Evolutionary conservation across 2,797 vertebrate species (phyloP), one percentile per base, ranked within the genome.

Genomic region (Psittacula echo): DNA sequence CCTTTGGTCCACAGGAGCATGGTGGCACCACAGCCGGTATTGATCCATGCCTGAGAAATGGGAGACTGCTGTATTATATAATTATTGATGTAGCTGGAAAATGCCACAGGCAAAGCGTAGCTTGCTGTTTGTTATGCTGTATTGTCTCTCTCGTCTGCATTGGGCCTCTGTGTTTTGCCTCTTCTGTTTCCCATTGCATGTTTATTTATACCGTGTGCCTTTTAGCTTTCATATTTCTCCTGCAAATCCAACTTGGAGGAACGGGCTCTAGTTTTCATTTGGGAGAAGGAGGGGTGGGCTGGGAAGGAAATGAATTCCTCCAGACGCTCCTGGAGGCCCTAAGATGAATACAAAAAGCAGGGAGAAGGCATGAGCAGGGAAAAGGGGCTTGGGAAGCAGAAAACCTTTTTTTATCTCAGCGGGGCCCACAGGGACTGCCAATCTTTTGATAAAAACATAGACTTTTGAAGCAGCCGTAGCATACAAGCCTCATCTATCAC

Each of bases 201-300:
- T 98, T 98, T 98, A 98, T 98, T 98, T 98, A 98, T 98, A 97
- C 91, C 5, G 23, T 83, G 92, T 96, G 95, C 94, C 94, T 97
- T 98, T 98, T 97, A 97, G 95, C 96, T 98, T 98, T 98, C 97
- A 96, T 98, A 97, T 98, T 98, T 98, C 98, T 98, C 97, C 93
- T 97, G 97, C 17, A 92, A 97, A 97, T 98, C 96, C 82, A 95
- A 87, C 96, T 97, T 97, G 95, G 96, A 97, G 95, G 98, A 98
- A 94, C 41, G 61, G 96, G 96, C 85, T 91, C 83, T 67, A 58
- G 90, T 96, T 94, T 96, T 97, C 26, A 2, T 97, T 96, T 1
- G 22, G 83, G 93, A 90, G 93, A 95, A 87, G 93, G 71, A 75
- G 96, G 84, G 92, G 75, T 94, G 92, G 81, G 41, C 80, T 96